These are phyloP conservation scores for Cryptoblepharus egeriae DNA, from an alignment of 2,797 vertebrate species.

Conservation along the genomic window DNA sequence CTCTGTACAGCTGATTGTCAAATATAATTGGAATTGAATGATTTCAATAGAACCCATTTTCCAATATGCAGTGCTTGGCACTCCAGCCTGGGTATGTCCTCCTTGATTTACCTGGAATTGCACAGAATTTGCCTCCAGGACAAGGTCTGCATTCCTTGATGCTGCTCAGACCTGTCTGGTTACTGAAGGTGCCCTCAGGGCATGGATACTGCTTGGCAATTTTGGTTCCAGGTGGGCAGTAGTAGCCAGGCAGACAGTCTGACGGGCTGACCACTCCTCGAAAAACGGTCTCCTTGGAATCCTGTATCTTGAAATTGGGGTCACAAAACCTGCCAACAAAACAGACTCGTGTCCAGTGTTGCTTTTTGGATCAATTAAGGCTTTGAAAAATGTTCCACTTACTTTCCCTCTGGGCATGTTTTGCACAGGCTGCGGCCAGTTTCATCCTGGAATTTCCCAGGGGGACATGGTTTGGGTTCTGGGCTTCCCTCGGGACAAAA, in stretches of 20 bases:
- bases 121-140: slow-evolving; percentile 84
- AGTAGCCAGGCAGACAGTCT: slow-evolving; percentile 85
- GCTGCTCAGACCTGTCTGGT: slow-evolving; percentile 65
- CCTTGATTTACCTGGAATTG: slow-evolving; percentile 43
- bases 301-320: neutral
- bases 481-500: slow-evolving; percentile 86
- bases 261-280: slow-evolving; percentile 12
- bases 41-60: neutral
- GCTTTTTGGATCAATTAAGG: neutral
- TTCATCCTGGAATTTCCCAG: slow-evolving; percentile 86
- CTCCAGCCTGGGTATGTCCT: neutral
- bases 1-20: too few relatives aligned
- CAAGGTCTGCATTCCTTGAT: slow-evolving; percentile 82
- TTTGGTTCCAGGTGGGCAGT: slow-evolving; percentile 81
- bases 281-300: neutral
- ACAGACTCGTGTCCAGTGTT: neutral
- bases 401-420: slow-evolving; percentile 75
- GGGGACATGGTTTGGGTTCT: slow-evolving; percentile 77
- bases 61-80: neutral
- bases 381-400: slow-evolving; percentile 14
- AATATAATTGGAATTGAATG: too few relatives aligned
- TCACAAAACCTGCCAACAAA: slow-evolving; percentile 73
- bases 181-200: slow-evolving; percentile 86
- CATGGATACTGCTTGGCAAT: slow-evolving; percentile 80
- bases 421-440: slow-evolving; percentile 78